A percentile compares a stretch with the other conserved stretches of the same genome.
Evolutionary conservation across 2,888 invertebrate species (phyloP).

Genomic region (Patella caerulea): DNA sequence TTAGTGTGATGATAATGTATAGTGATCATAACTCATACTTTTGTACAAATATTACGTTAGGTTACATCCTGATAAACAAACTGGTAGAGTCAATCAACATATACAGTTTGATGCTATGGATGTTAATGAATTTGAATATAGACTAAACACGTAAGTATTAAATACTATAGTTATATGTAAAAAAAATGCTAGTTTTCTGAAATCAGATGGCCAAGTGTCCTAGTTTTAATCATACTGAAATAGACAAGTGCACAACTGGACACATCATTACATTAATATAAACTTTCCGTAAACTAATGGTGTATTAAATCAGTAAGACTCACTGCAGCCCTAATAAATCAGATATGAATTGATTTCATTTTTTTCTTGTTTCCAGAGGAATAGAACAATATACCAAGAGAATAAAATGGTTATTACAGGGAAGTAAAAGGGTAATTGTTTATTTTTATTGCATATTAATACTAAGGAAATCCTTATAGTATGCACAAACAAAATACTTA

Average conservation of each 20-base stretch:
- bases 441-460: not conserved
- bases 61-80: constrained; percentile 59
- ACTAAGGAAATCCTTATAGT: not conserved
- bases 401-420: constrained; percentile 71
- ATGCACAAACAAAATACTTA: not conserved
- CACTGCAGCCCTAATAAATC: too few relatives aligned
- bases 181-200: too few relatives aligned
- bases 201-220: too few relatives aligned
- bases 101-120: constrained; percentile 70
- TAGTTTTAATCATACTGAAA: too few relatives aligned
- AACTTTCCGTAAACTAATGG: too few relatives aligned
- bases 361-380: constrained; percentile 50
- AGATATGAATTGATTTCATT: not conserved
- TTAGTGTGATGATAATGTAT: too few relatives aligned
- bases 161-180: not conserved
- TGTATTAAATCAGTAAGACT: too few relatives aligned
- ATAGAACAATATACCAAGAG: constrained; percentile 70
- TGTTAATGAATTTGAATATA: constrained; percentile 72
- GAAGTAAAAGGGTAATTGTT: constrained; percentile 66
- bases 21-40: too few relatives aligned
- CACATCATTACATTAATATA: too few relatives aligned
- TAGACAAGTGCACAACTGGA: too few relatives aligned
- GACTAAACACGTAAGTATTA: constrained; percentile 62
- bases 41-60: constrained; percentile 37
- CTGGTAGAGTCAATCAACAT: constrained; percentile 68